These are phyloP conservation scores for Erpornis zantholeuca DNA, from an alignment of 2,113 vertebrate species.

Conservation along the genomic window DNA sequence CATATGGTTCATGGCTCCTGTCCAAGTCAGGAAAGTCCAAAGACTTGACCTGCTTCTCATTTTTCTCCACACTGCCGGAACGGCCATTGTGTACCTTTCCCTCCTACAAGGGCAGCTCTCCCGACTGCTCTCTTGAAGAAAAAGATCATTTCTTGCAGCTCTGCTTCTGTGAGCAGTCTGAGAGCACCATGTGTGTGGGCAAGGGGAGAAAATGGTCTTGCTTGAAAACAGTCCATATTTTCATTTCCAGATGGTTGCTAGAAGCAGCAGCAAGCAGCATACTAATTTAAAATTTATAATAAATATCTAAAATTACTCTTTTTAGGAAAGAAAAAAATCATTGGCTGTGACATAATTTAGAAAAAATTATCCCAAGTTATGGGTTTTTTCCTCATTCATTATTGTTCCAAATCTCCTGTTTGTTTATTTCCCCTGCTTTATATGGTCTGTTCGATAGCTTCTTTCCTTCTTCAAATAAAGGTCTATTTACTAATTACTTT, in stretches of 20 bases:
- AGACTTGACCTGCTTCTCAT: constrained; percentile 34
- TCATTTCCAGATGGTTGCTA: constrained; percentile 14
- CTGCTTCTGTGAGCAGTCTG: background rate
- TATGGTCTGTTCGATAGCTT: background rate
- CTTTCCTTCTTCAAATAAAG: background rate
- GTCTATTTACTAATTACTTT: background rate
- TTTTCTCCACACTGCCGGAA: background rate
- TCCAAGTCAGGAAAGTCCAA: constrained; percentile 21
- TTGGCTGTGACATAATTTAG: background rate
- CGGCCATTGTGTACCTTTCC: background rate
- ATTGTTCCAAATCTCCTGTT: background rate
- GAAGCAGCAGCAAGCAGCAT: background rate
- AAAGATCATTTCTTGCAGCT: background rate
- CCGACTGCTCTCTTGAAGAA: background rate
- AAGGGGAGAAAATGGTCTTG: background rate
- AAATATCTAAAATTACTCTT: background rate
- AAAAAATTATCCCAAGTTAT: background rate
- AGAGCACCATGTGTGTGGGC: background rate
- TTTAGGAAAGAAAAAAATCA: background rate
- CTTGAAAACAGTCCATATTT: background rate
- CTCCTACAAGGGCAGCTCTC: background rate
- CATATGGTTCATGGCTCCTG: constrained; percentile 31
- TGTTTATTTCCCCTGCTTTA: background rate
- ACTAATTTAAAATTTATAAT: background rate
- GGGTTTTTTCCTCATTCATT: background rate